phyloP scores from a whole-genome alignment of 1,140 invertebrate species.

The Pseudomyrmex cubaensis region DNA sequence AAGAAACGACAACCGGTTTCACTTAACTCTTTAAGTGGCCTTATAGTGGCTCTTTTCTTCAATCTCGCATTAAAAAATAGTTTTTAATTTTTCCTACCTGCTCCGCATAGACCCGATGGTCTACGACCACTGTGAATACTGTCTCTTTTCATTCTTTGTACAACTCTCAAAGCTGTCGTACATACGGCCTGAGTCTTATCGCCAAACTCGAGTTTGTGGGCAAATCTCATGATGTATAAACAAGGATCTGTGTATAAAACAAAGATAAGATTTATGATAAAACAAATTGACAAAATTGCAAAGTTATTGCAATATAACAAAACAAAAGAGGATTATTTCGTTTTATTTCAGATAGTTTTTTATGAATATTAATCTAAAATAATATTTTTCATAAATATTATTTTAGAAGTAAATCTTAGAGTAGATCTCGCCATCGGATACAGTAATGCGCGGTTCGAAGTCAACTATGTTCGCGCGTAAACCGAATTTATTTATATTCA shows the following conservation, averaged over 20 bases:
- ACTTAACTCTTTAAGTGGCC: too few relatives aligned
- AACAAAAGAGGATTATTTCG: too few relatives aligned
- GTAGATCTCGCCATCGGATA: too few relatives aligned
- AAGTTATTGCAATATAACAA: too few relatives aligned
- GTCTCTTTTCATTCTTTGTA: conserved; percentile 99
- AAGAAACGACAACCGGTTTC: too few relatives aligned
- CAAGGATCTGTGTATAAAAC: conserved; percentile 93
- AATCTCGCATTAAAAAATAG: neutral
- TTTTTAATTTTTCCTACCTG: conserved; percentile 88
- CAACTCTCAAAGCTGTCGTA: conserved; percentile 96
- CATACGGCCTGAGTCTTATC: conserved; percentile 97
- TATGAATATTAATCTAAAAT: too few relatives aligned
- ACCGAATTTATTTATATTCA: too few relatives aligned
- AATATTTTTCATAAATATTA: too few relatives aligned
- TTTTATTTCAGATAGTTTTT: too few relatives aligned
- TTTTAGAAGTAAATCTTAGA: too few relatives aligned
- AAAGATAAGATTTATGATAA: conserved; percentile 33
- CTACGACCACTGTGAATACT: conserved; percentile 98
- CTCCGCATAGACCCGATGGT: conserved; percentile 98
- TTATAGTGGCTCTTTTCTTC: neutral
- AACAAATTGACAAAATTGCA: neutral
- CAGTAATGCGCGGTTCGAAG: too few relatives aligned
- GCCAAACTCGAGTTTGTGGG: conserved; percentile 96
- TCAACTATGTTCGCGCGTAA: too few relatives aligned
- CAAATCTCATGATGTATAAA: conserved; percentile 97